phyloP scores from a whole-genome alignment of 2,797 vertebrate genomes.

The Austrolebias charrua region DNA sequence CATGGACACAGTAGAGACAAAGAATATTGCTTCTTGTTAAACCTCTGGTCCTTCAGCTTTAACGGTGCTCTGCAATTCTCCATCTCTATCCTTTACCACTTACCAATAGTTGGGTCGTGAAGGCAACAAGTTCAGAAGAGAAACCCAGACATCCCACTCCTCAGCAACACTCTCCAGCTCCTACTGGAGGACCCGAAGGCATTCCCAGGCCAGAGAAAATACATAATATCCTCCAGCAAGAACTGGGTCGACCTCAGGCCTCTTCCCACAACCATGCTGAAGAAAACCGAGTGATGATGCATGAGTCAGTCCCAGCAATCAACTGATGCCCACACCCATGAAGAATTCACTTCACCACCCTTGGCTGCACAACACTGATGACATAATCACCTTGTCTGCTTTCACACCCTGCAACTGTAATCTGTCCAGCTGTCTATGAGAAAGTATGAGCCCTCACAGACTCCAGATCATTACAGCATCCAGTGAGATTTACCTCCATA shows the following conservation, averaged over 20 bases:
- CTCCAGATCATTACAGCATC: slow-evolving; percentile 1
- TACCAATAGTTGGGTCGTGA: too few relatives aligned
- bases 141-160: too few relatives aligned
- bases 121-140: too few relatives aligned
- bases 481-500: not conserved
- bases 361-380: slow-evolving; percentile 38
- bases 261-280: too few relatives aligned
- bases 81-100: too few relatives aligned
- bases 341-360: slow-evolving; percentile 62
- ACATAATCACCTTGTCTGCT: slow-evolving; percentile 62
- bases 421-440: slow-evolving; percentile 37
- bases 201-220: too few relatives aligned
- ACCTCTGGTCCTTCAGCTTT: not conserved
- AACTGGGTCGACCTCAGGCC: too few relatives aligned
- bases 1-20: too few relatives aligned
- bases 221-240: too few relatives aligned
- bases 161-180: too few relatives aligned
- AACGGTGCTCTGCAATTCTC: not conserved
- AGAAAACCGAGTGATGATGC: not conserved
- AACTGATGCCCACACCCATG: slow-evolving; percentile 27
- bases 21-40: too few relatives aligned
- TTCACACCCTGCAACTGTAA: slow-evolving; percentile 55
- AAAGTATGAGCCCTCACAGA: not conserved
- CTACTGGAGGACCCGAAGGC: too few relatives aligned
- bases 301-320: slow-evolving; percentile 8